phyloP scores from a whole-genome alignment of 1,140 invertebrate genomes.

The Apis laboriosa region DNA sequence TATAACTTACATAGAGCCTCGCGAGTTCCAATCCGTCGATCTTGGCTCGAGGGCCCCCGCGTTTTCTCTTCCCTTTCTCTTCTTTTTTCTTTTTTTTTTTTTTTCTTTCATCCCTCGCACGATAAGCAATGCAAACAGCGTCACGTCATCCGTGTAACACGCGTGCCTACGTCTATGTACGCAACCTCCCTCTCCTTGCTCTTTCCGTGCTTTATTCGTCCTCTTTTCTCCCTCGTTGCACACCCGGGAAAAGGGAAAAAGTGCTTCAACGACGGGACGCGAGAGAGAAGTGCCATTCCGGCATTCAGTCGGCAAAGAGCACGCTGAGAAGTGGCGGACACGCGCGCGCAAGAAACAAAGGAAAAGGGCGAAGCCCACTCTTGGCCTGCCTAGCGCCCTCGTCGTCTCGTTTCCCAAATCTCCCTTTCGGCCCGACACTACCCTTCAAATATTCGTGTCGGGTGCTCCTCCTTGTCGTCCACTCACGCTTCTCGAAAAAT shows the following conservation, averaged over 20 bases:
- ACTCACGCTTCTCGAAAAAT: conserved; percentile 34
- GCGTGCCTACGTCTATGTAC: conserved; percentile 48
- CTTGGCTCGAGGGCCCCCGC: background rate
- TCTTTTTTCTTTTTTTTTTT: background rate
- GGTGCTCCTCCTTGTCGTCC: conserved; percentile 24
- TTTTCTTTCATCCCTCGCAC: conserved; percentile 5
- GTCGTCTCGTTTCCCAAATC: conserved; percentile 23
- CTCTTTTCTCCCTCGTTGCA: conserved; percentile 62
- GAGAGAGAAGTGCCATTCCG: conserved; percentile 62
- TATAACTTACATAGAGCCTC: background rate
- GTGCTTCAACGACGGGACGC: conserved; percentile 52
- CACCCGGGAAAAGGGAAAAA: conserved; percentile 66
- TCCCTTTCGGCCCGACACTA: background rate
- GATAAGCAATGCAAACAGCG: conserved; percentile 63
- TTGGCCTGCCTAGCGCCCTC: conserved; percentile 20
- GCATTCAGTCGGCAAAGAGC: conserved; percentile 60
- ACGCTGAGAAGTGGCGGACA: conserved; percentile 55
- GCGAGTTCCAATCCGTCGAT: conserved; percentile 11
- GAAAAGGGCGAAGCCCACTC: conserved; percentile 52
- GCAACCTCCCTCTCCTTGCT: conserved; percentile 41
- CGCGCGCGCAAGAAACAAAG: conserved; percentile 47
- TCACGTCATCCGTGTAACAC: conserved; percentile 68
- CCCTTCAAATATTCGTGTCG: background rate
- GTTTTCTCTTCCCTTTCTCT: background rate
- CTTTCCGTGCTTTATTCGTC: conserved; percentile 8